phyloP scores from a whole-genome alignment of 2,888 invertebrate species.

The Cyrtodaria siliqua region DNA sequence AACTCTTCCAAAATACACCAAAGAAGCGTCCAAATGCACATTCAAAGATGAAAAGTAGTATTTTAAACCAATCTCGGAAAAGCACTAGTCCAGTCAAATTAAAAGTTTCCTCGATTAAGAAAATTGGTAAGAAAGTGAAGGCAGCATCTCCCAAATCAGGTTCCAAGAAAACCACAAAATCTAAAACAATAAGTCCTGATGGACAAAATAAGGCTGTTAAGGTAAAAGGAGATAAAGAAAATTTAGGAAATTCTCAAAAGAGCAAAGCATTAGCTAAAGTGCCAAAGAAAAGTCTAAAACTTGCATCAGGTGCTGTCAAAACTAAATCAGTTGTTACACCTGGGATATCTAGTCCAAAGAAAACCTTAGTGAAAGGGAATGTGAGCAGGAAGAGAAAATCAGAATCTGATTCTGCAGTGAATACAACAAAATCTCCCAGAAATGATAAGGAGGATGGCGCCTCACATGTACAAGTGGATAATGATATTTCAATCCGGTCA shows the following conservation, averaged over 20 bases:
- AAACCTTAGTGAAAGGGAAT: background rate
- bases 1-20: too few species aligned
- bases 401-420: background rate
- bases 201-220: background rate
- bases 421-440: too few species aligned
- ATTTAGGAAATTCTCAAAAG: background rate
- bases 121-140: slow-evolving; percentile 16
- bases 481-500: background rate
- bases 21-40: too few species aligned
- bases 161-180: too few species aligned
- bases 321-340: background rate
- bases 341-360: background rate
- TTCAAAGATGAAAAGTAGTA: too few species aligned
- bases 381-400: background rate
- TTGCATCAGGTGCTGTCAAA: too few species aligned
- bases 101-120: background rate
- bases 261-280: too few species aligned
- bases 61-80: too few species aligned
- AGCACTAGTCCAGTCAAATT: background rate
- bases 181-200: too few species aligned
- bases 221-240: slow-evolving; percentile 11
- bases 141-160: background rate
- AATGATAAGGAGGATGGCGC: too few species aligned
- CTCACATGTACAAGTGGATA: too few species aligned
- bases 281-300: too few species aligned